phyloP scores from a whole-genome alignment of 1,140 invertebrate species.

The Diprion similis region DNA sequence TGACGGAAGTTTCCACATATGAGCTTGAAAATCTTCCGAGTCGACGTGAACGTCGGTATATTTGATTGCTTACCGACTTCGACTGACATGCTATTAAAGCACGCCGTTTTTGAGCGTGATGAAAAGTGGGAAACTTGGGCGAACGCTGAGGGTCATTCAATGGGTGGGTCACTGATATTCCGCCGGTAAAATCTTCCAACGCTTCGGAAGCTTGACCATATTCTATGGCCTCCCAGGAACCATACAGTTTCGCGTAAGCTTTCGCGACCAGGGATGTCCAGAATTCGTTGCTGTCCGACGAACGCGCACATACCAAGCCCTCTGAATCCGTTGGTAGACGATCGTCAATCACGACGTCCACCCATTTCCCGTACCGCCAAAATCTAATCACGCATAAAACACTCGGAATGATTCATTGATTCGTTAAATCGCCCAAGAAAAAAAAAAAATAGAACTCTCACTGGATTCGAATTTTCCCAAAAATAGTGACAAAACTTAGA shows the following conservation, averaged over 20 bases:
- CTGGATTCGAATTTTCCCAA: not conserved
- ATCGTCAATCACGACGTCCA: slow-evolving; percentile 94
- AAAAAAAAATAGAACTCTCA: not conserved
- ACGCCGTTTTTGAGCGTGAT: slow-evolving; percentile 84
- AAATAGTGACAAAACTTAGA: slow-evolving; percentile 5
- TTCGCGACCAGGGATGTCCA: slow-evolving; percentile 98
- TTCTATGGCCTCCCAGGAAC: slow-evolving; percentile 97
- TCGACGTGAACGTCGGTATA: no score
- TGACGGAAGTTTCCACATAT: no score
- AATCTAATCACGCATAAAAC: slow-evolving; percentile 66
- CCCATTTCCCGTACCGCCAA: slow-evolving; percentile 95
- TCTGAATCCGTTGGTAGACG: slow-evolving; percentile 90
- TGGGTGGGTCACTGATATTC: slow-evolving; percentile 95
- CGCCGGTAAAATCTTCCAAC: slow-evolving; percentile 99
- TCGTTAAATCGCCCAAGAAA: no score
- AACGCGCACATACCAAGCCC: slow-evolving; percentile 91
- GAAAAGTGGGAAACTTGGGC: slow-evolving; percentile 92
- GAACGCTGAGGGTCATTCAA: slow-evolving; percentile 82
- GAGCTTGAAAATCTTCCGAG: no score
- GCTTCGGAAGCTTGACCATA: slow-evolving; percentile 97
- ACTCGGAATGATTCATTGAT: not conserved
- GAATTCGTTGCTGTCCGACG: slow-evolving; percentile 91
- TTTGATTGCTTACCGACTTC: no score
- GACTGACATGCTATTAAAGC: slow-evolving; percentile 98
- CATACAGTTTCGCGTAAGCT: slow-evolving; percentile 96